A percentile compares a stretch with the other conserved stretches of the same genome.
Conservation (phyloP, 2,797 vertebrate genomes). For the Choloepus didactylus region DNA sequence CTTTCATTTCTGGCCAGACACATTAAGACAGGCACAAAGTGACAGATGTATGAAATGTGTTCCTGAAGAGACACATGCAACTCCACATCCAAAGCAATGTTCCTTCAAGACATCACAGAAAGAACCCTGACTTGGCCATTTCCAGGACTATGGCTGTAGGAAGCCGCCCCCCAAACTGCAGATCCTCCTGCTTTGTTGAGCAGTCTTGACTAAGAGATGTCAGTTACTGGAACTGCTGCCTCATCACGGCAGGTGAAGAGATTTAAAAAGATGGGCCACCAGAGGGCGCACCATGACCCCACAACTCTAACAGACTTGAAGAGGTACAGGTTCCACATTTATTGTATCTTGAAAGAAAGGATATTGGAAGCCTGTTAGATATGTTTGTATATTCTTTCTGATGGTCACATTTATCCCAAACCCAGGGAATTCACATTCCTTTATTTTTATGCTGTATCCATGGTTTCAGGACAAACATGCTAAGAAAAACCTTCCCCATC, state of each 20-base stretch:
- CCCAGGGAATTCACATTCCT: neutral
- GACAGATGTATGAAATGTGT: neutral
- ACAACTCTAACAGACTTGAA: neutral
- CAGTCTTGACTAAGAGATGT: neutral
- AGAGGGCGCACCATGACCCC: constrained; percentile 69
- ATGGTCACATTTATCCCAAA: neutral
- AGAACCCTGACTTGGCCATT: neutral
- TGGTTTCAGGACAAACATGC: constrained; percentile 49
- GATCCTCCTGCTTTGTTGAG: neutral
- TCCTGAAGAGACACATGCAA: neutral
- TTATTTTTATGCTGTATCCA: constrained; percentile 46
- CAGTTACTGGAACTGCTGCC: neutral
- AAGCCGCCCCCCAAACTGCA: neutral
- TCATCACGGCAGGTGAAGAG: neutral
- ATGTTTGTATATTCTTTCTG: constrained; percentile 2
- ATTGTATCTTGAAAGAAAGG: neutral
- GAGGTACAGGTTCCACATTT: neutral
- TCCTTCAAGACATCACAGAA: neutral
- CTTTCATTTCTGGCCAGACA: neutral
- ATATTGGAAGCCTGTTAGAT: neutral
- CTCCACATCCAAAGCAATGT: neutral
- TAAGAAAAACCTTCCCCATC: constrained; percentile 48
- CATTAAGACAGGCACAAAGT: neutral
- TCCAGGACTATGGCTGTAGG: neutral
- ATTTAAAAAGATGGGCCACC: constrained; percentile 43